Evolutionary conservation across 1,140 invertebrate species (phyloP).

Genomic region (Dendroctonus ponderosae): DNA sequence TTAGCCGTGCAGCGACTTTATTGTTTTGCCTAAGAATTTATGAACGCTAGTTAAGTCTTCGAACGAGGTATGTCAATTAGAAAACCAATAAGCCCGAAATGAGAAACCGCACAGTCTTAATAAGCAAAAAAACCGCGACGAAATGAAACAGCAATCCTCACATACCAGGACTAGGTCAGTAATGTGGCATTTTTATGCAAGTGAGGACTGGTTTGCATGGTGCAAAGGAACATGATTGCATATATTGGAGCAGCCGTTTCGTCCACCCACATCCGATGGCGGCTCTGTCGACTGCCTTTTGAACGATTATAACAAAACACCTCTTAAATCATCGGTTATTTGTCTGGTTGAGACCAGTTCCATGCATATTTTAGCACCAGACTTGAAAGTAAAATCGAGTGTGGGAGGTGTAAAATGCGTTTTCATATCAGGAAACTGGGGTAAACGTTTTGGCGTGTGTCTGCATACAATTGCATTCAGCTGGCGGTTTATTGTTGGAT

Average conservation of each 20-base stretch:
- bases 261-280: constrained; percentile 8
- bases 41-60: too few species aligned
- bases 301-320: constrained; percentile 29
- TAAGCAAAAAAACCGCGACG: too few species aligned
- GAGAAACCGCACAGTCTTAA: too few species aligned
- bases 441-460: neutral
- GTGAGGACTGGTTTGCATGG: constrained; percentile 9
- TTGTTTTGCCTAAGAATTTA: too few species aligned
- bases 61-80: too few species aligned
- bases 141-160: too few species aligned
- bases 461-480: too few species aligned
- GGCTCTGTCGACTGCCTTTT: constrained; percentile 1
- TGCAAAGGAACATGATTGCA: constrained; percentile 8
- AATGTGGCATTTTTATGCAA: constrained; percentile 5
- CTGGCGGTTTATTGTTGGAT: too few species aligned
- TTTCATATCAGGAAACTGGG: constrained; percentile 7
- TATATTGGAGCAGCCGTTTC: constrained; percentile 15
- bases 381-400: constrained; percentile 20
- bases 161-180: constrained; percentile 6
- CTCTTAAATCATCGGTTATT: constrained; percentile 24
- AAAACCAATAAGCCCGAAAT: too few species aligned
- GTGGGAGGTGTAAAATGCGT: constrained; percentile 19
- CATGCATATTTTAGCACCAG: constrained; percentile 28
- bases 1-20: too few species aligned
- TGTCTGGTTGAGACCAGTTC: constrained; percentile 15